phyloP scores from a whole-genome alignment of 2,797 vertebrate genomes.

The Coreius guichenoti region DNA sequence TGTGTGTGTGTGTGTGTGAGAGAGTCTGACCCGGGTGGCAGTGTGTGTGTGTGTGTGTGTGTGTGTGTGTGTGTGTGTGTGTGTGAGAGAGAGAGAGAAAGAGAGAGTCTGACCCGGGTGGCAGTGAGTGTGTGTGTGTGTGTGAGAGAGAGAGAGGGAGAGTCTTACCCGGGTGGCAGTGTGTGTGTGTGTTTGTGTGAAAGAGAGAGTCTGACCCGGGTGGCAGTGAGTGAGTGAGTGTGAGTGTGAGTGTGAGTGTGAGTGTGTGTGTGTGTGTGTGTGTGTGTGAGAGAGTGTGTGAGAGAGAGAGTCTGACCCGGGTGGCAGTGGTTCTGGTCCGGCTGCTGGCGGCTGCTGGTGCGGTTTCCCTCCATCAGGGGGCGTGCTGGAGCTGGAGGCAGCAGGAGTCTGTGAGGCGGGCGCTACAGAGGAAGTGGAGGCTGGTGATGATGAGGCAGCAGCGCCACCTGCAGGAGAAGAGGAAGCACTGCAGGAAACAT shows the following conservation, averaged over 20 bases:
- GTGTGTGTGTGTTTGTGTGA: no score
- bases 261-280: neutral
- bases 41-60: neutral
- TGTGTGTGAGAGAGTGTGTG: neutral
- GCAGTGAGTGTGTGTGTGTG: neutral
- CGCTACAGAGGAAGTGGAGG: constrained; percentile 61
- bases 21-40: no score
- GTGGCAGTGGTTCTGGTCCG: constrained; percentile 86
- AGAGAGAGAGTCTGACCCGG: constrained; percentile 80
- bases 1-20: neutral
- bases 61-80: neutral
- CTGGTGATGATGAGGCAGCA: constrained; percentile 15
- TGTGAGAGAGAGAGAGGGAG: no score
- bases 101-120: neutral
- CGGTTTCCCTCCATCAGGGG: constrained; percentile 87
- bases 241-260: no score
- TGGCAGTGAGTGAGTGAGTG: no score
- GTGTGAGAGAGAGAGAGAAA: no score
- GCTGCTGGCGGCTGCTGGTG: constrained; percentile 81
- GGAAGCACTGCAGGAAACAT: constrained; percentile 58
- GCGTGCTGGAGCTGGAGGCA: constrained; percentile 63
- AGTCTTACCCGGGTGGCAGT: no score
- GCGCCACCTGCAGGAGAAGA: constrained; percentile 37
- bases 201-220: neutral
- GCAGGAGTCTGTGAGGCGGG: constrained; percentile 59